phyloP scores from a whole-genome alignment of 1,140 invertebrate genomes.

The Psilanteris sp. region DNA sequence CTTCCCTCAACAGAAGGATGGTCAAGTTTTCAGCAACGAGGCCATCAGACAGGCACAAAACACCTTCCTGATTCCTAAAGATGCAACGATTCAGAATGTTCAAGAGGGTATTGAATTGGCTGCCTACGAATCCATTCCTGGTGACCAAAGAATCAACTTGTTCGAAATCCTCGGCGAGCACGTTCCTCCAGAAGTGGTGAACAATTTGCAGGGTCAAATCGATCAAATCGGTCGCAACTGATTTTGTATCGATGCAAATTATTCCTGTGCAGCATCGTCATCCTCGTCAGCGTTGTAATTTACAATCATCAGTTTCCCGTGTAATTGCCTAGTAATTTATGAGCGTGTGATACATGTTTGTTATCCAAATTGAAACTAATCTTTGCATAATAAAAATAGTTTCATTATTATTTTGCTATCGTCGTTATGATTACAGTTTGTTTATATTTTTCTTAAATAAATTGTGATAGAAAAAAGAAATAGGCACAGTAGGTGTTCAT shows the following conservation, averaged over 20 bases:
- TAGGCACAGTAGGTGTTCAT: too few relatives aligned
- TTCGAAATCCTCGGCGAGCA: slow-evolving; percentile 90
- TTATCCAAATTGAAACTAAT: slow-evolving; percentile 35
- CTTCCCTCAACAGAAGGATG: slow-evolving; percentile 86
- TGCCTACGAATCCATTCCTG: slow-evolving; percentile 90
- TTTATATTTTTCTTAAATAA: slow-evolving; percentile 61
- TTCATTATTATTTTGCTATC: background rate
- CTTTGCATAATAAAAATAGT: slow-evolving; percentile 34
- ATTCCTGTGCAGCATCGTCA: background rate
- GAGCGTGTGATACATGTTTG: slow-evolving; percentile 52
- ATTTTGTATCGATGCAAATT: slow-evolving; percentile 1
- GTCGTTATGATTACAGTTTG: slow-evolving; percentile 15
- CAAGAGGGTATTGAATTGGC: slow-evolving; percentile 91
- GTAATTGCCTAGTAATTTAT: slow-evolving; percentile 63
- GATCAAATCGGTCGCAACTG: slow-evolving; percentile 87
- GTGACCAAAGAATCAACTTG: slow-evolving; percentile 89
- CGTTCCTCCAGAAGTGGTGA: slow-evolving; percentile 90
- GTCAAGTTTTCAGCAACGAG: slow-evolving; percentile 89
- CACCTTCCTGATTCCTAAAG: slow-evolving; percentile 89
- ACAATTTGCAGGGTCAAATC: slow-evolving; percentile 88
- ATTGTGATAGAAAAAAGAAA: slow-evolving; percentile 3
- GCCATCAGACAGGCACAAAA: slow-evolving; percentile 92
- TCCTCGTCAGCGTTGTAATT: slow-evolving; percentile 5
- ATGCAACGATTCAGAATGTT: slow-evolving; percentile 91
- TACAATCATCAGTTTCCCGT: slow-evolving; percentile 12